Evolutionary conservation across 2,797 vertebrate species (phyloP).

Genomic region (Denticeps clupeoides): DNA sequence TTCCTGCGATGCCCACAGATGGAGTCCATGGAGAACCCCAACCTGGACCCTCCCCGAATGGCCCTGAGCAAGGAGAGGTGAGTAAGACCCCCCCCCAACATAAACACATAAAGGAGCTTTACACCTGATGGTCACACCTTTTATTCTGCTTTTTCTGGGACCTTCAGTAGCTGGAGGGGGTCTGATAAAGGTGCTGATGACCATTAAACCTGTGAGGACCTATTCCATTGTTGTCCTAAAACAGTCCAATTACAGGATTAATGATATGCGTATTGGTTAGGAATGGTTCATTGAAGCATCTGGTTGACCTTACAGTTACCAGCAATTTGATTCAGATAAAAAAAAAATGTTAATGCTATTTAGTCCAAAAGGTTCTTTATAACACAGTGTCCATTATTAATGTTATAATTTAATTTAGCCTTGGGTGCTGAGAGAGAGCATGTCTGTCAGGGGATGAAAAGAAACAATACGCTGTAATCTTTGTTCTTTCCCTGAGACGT

Average conservation of each 20-base stretch:
- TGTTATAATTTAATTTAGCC: too few species aligned
- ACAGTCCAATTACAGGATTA: too few species aligned
- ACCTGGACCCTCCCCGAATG: constrained; percentile 93
- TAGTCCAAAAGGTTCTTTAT: too few species aligned
- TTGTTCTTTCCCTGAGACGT: too few species aligned
- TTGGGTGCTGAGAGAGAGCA: too few species aligned
- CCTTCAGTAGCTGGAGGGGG: constrained; percentile 12
- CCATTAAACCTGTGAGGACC: constrained; percentile 8
- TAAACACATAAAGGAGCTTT: constrained; percentile 4
- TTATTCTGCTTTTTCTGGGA: constrained; percentile 13
- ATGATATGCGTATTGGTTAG: too few species aligned
- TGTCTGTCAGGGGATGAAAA: too few species aligned
- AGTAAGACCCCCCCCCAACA: constrained; percentile 11
- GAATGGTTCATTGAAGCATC: neutral
- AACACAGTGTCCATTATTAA: too few species aligned
- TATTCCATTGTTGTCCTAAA: too few species aligned
- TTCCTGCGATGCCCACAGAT: constrained; percentile 96
- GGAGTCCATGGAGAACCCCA: constrained; percentile 99
- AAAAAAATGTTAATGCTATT: too few species aligned
- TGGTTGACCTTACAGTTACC: neutral
- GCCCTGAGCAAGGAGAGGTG: constrained; percentile 87
- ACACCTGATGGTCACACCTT: constrained; percentile 6
- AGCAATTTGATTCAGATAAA: too few species aligned
- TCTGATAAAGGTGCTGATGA: constrained; percentile 20
- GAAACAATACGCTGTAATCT: too few species aligned